Evolutionary conservation across 1,140 invertebrate species (phyloP).

Genomic region (Bombus balteatus): DNA sequence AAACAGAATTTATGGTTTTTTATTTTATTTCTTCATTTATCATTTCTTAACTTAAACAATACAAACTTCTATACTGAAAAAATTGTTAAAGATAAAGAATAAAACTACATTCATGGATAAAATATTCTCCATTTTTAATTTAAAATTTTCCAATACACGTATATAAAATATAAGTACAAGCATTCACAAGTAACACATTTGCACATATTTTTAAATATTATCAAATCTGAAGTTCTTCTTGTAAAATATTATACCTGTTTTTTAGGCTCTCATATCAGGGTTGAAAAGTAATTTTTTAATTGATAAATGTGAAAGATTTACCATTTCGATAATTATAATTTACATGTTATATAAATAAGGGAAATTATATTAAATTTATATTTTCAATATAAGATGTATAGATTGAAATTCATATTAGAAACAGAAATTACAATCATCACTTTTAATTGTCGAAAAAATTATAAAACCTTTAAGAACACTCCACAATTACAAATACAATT

Average conservation of each 20-base stretch:
- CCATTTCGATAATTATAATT: not conserved
- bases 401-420: not conserved
- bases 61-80: not conserved
- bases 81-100: not conserved
- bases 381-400: not conserved
- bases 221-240: not conserved
- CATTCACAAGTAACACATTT: not conserved
- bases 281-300: not conserved
- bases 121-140: not conserved
- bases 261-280: not conserved
- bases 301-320: not conserved
- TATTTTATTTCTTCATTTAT: no score
- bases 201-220: not conserved
- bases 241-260: no score
- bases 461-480: no score
- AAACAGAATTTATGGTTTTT: no score
- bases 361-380: not conserved
- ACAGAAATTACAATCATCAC: no score
- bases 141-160: not conserved
- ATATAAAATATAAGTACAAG: not conserved
- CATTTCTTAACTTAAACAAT: not conserved
- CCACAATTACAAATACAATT: no score
- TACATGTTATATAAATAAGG: not conserved
- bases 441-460: no score
- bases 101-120: not conserved